Evolutionary conservation across 2,797 vertebrate genomes (phyloP), one percentile per base, ranked within the genome.

Genomic region (Sparidentex hasta): DNA sequence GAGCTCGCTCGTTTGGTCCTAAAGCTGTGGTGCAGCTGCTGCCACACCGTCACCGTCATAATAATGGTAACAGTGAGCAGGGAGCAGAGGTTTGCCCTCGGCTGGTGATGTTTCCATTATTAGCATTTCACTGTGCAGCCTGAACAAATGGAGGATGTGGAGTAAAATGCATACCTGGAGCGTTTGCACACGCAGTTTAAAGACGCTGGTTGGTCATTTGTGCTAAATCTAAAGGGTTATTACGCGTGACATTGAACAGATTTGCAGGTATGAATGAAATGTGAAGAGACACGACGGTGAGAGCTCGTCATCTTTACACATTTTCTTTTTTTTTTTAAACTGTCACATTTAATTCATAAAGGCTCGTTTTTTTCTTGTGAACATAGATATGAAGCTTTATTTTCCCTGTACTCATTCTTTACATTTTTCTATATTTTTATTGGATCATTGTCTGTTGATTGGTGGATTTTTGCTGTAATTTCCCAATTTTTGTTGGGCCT

Each of bases 1-100:
- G 33, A 59, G 43, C 18, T 74, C 65, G 63, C 64, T 73, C 47
- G 71, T 57, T 76, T 47, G 71, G 71, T 66, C 66, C 57, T 67
- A 71, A 63, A 72, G 69, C 67, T 64, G 56, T 20, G 47, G 20
- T 79, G 73, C 91, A 92, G 90, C 91, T 91, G 90, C 79, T 91
- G 83, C 71, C 89, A 65, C 33, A 48, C 46, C 82, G 65, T 78
- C 78, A 80, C 55, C 68, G 52, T 78, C 81, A 76, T 59, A 64
- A 77, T 59, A 64, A 21, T 25, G 63, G 58, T 64, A 65, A 76
- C 18, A 64, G 47, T 65, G 71, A 72, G 27, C 58, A 61, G 67
- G 64, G 29, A 73, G 25, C 55, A 81, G 69, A 71, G 65, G 67
- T 69, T 65, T 78, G 75, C 54, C 80, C 74, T 82, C 57, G 75